These are phyloP conservation scores for Anarrhichthys ocellatus DNA, from an alignment of 2,113 vertebrate genomes.

Conservation along the genomic window DNA sequence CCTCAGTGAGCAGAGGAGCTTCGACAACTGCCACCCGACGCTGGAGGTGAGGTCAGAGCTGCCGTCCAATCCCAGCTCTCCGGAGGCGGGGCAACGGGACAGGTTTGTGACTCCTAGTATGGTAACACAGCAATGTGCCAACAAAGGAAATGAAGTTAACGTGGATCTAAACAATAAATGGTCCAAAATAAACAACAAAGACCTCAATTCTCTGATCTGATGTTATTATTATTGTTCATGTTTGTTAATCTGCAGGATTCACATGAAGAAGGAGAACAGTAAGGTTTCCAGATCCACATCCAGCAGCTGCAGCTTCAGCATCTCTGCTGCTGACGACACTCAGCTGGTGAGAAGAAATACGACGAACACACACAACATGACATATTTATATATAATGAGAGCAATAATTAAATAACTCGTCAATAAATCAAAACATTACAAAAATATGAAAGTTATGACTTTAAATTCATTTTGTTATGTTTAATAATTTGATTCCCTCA, in stretches of 20 bases:
- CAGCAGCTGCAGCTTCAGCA: constrained; percentile 92
- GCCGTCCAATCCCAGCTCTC: constrained; percentile 93
- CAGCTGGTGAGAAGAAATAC: constrained; percentile 81
- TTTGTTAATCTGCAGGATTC: constrained; percentile 74
- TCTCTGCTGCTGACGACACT: constrained; percentile 85
- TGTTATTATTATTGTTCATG: no score
- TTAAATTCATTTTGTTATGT: no score
- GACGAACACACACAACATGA: no score
- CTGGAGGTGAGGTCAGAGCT: constrained; percentile 91
- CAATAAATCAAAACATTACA: no score
- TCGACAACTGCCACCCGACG: constrained; percentile 87
- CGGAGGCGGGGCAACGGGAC: constrained; percentile 92
- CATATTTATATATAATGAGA: no score
- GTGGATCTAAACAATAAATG: no score
- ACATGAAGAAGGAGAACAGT: constrained; percentile 89
- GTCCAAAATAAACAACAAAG: not conserved
- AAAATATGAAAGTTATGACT: no score
- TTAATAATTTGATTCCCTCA: no score
- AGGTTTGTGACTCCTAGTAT: constrained; percentile 58
- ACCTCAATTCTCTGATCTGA: not conserved
- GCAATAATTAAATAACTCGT: no score
- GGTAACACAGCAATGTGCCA: not conserved
- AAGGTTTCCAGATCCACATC: constrained; percentile 91
- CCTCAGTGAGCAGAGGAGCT: constrained; percentile 87
- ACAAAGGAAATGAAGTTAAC: not conserved